These are phyloP conservation scores for Cygnus olor DNA, from an alignment of 2,797 vertebrate species.

Conservation along the genomic window DNA sequence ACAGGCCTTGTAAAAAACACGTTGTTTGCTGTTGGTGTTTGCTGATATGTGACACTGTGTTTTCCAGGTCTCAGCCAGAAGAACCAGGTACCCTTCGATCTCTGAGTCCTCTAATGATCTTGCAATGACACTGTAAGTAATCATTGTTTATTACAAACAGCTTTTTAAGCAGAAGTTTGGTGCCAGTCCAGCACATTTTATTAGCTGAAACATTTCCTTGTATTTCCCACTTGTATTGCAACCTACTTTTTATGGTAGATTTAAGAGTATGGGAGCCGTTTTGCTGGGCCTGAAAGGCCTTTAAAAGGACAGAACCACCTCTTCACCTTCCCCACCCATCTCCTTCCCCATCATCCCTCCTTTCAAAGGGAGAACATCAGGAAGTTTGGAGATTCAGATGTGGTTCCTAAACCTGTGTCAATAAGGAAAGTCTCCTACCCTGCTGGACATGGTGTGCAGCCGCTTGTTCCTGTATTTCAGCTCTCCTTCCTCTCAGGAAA, in stretches of 20 bases:
- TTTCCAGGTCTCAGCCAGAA: conserved; percentile 29
- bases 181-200: not conserved
- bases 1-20: not conserved
- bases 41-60: not conserved
- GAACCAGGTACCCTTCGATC: not conserved
- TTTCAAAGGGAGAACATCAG: conserved; percentile 29
- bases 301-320: not conserved
- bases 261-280: not conserved
- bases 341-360: conserved; percentile 9
- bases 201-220: conserved; percentile 4
- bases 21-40: not conserved
- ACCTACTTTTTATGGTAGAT: not conserved
- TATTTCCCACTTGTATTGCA: not conserved
- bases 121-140: not conserved
- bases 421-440: not conserved
- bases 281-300: not conserved
- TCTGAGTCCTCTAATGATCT: not conserved
- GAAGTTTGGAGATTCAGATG: conserved; percentile 43
- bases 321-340: not conserved
- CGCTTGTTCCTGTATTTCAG: conserved; percentile 62
- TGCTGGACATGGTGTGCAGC: conserved; percentile 39
- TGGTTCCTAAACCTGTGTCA: conserved; percentile 19
- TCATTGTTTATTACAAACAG: not conserved
- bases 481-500: conserved; percentile 66
- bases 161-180: conserved; percentile 13